Conservation (phyloP, 2,113 vertebrate species). For the Pantherophis guttatus region DNA sequence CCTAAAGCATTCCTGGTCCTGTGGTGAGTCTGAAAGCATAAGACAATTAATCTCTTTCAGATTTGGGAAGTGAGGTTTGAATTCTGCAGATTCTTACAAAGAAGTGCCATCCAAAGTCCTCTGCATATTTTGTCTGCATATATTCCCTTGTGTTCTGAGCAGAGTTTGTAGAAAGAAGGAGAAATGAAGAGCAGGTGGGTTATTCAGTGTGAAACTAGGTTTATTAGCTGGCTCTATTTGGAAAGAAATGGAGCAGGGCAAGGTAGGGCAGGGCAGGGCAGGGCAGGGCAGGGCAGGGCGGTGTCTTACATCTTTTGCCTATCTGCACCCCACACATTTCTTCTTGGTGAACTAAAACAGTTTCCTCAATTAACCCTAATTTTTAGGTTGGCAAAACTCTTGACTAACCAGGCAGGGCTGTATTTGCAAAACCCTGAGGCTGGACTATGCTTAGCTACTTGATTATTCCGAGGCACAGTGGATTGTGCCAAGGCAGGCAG, state of each 20-base stretch:
- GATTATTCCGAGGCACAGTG: neutral
- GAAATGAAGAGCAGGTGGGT: neutral
- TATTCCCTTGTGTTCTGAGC: neutral
- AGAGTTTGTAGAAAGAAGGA: neutral
- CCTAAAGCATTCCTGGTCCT: neutral
- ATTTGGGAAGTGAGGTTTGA: neutral
- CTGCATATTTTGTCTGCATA: neutral
- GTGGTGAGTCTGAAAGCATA: neutral
- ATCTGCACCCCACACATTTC: neutral
- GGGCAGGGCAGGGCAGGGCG: neutral
- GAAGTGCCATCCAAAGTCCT: neutral
- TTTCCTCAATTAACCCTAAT: neutral
- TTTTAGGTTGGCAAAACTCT: neutral
- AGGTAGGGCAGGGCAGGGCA: neutral
- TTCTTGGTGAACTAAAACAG: neutral
- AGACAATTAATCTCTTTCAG: neutral
- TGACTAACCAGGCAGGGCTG: neutral
- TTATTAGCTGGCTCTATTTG: neutral
- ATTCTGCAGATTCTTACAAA: neutral
- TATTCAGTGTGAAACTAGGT: neutral
- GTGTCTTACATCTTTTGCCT: neutral
- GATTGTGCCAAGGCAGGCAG: neutral
- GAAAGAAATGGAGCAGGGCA: too few relatives aligned
- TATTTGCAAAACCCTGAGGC: neutral
- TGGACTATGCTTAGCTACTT: neutral